phyloP scores from a whole-genome alignment of 2,113 vertebrate species.

The Abramis brama region DNA sequence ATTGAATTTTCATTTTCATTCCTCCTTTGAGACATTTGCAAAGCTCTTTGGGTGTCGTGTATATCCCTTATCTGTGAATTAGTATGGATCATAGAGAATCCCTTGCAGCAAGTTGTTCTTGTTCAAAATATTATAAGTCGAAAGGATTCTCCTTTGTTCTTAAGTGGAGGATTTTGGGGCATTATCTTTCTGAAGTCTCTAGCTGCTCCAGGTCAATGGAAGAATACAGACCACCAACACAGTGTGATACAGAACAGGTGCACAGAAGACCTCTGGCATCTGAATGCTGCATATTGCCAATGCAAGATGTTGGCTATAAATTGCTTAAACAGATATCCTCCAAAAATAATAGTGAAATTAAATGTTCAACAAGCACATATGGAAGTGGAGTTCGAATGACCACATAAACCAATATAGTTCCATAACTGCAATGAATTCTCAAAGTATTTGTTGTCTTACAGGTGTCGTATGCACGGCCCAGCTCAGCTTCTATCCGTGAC shows the following conservation, averaged over 20 bases:
- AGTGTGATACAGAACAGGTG: slow-evolving; percentile 14
- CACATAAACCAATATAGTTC: not conserved
- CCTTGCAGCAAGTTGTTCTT: slow-evolving; percentile 13
- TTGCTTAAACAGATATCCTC: not conserved
- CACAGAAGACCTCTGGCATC: slow-evolving; percentile 9
- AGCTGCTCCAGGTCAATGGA: not conserved
- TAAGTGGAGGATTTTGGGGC: slow-evolving; percentile 23
- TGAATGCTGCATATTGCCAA: slow-evolving; percentile 24
- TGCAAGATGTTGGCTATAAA: not conserved
- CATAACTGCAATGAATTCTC: not conserved
- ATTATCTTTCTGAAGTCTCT: slow-evolving; percentile 27
- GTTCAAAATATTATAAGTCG: slow-evolving; percentile 10
- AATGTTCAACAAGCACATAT: not conserved
- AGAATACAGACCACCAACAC: not conserved
- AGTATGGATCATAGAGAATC: slow-evolving; percentile 10
- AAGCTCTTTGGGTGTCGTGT: not conserved
- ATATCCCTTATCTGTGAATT: not conserved
- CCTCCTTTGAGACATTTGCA: slow-evolving; percentile 12
- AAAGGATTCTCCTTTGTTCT: slow-evolving; percentile 25
- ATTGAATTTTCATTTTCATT: slow-evolving; percentile 6
- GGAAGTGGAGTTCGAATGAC: not conserved
- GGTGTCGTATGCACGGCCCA: slow-evolving; percentile 98
- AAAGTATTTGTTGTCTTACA: slow-evolving; percentile 62
- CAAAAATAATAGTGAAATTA: not conserved
- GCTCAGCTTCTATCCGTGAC: slow-evolving; percentile 98